These are phyloP conservation scores for Pygocentrus nattereri DNA, from an alignment of 2,797 vertebrate species.

Conservation along the genomic window DNA sequence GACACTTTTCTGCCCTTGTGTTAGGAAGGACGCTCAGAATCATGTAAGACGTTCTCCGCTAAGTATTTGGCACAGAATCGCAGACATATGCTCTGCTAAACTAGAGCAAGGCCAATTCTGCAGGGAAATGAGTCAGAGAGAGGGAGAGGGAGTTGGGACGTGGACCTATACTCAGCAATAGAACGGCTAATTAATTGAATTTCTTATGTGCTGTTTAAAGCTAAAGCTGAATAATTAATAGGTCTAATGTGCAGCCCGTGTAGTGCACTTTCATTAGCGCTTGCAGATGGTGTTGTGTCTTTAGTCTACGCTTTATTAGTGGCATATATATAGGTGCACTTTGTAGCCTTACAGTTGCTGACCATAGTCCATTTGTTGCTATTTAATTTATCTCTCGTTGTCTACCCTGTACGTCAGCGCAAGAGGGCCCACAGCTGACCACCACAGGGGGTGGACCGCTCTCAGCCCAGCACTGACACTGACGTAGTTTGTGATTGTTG, in stretches of 20 bases:
- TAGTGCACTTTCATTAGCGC: neutral
- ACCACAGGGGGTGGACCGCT: too few species aligned
- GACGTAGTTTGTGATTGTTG: too few species aligned
- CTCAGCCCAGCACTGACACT: too few species aligned
- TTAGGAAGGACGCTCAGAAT: slow-evolving; percentile 9
- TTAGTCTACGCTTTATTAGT: neutral
- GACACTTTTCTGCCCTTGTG: neutral
- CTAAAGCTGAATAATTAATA: slow-evolving; percentile 20
- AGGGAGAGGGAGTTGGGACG: neutral
- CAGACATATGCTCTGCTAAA: slow-evolving; percentile 33
- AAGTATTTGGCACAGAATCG: slow-evolving; percentile 30
- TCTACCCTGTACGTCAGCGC: neutral
- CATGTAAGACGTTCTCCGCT: slow-evolving; percentile 6
- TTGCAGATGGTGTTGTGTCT: slow-evolving; percentile 16
- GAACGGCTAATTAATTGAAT: slow-evolving; percentile 46
- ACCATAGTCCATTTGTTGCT: neutral
- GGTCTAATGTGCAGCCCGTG: slow-evolving; percentile 5
- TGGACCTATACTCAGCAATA: neutral
- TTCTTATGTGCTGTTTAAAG: slow-evolving; percentile 5
- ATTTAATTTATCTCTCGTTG: neutral
- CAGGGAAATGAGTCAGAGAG: neutral
- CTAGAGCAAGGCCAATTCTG: slow-evolving; percentile 27
- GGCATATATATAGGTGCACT: neutral
- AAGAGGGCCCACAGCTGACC: too few species aligned
- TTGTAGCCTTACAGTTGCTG: neutral